Evolutionary conservation across 1,140 invertebrate species (phyloP).

Genomic region (Calliphora vicina): DNA sequence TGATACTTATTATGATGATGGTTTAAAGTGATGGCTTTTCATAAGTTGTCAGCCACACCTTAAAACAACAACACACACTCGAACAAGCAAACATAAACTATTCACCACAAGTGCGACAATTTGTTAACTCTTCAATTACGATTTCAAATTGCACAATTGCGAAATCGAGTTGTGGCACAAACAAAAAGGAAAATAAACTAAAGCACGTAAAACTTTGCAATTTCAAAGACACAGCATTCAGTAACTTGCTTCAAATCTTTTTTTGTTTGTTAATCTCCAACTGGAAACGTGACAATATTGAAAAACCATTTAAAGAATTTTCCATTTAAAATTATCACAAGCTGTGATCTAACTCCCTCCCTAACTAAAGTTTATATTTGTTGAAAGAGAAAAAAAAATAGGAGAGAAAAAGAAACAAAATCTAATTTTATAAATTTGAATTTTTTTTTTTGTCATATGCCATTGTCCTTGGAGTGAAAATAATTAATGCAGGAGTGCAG

Average conservation of each 20-base stretch:
- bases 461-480: neutral
- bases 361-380: no score
- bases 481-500: neutral
- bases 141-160: neutral
- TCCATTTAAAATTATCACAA: neutral
- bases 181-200: neutral
- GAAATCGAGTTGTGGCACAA: neutral
- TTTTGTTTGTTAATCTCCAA: neutral
- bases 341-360: neutral
- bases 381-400: neutral
- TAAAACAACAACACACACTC: neutral
- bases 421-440: neutral
- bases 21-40: neutral
- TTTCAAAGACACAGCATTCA: neutral
- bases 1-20: neutral
- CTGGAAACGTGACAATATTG: slow-evolving; percentile 1
- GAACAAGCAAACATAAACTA: no score
- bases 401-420: neutral
- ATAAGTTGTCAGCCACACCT: neutral
- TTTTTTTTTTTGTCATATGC: neutral
- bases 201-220: neutral
- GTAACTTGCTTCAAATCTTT: neutral
- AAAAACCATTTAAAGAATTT: neutral
- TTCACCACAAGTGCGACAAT: slow-evolving; percentile 8
- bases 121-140: slow-evolving; percentile 9